Percentiles rank a stretch among this genome's conserved stretches.
Evolutionary conservation across 2,888 invertebrate species (phyloP).

Genomic region (Drosophila colorata): DNA sequence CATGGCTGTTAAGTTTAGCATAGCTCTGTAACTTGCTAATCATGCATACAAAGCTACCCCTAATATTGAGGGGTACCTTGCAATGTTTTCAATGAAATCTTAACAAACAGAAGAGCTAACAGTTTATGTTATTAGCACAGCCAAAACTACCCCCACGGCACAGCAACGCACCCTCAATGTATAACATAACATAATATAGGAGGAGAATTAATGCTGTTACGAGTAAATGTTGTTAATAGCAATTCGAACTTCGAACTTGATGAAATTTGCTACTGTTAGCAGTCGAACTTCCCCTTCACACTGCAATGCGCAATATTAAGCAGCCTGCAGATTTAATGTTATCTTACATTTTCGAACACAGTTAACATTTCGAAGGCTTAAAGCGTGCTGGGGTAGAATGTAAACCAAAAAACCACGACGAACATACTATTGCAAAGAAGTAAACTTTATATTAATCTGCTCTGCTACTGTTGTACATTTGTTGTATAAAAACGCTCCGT

Average conservation of each 20-base stretch:
- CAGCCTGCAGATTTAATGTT: background rate
- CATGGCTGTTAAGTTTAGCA: background rate
- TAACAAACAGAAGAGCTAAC: background rate
- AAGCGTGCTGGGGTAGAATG: constrained; percentile 7
- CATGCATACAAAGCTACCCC: constrained; percentile 2
- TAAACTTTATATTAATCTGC: background rate
- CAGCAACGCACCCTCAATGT: background rate
- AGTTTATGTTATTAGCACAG: background rate
- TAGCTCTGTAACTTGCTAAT: background rate
- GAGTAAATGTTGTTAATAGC: background rate
- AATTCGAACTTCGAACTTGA: background rate
- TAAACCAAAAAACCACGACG: background rate
- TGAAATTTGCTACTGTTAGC: background rate
- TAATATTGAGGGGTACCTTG: background rate
- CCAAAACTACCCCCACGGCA: constrained; percentile 1
- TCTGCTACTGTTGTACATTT: too few species aligned
- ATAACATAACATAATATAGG: constrained; percentile 1
- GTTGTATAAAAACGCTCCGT: too few species aligned
- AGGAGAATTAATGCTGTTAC: background rate
- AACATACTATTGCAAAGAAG: background rate
- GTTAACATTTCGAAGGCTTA: background rate
- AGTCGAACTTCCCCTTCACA: background rate
- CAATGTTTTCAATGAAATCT: background rate
- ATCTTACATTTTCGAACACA: constrained; percentile 1
- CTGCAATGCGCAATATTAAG: background rate